Base-by-base conservation (phyloP, 1,140 invertebrate genomes). In the Drosophila serrata region DNA sequence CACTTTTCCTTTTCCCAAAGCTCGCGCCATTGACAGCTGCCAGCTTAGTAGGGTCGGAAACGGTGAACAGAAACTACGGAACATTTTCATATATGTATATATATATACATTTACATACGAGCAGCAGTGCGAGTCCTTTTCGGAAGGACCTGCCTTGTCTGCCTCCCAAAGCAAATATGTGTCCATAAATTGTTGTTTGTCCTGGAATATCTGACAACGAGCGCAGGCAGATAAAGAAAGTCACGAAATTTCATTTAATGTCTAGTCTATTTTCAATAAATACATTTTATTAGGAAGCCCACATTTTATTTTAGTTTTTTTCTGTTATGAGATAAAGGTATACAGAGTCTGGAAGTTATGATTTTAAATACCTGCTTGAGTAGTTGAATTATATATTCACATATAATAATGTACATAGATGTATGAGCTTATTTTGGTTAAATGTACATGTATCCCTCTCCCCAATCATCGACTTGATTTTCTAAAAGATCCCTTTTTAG, bases 201-300 rank as follows among this genome's bases (percentile, higher is more conserved):
- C 24, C 48, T 67, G 46, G 29, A 57, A 57, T 64, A 75, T 56
- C 4, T 22, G 19, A 29, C 46, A 33, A 49, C 9, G 49, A 73
- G 72, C 35, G n/a, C 51, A 65, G 42, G 24, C 39, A 64, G 42
- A 76, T 42, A 82, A 61, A 45, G 35, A 37, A 31, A 37, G 46
- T 15, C 43, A 64, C 42, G 40, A 69, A 81, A 65, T 78, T 86
- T 68, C 78, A 74, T 86, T 74, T 81, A 84, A 73, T 48, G 61
- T 64, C 48, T 22, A 58, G 61, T 59, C 75, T 62, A 62, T 75
- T 75, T 60, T 62, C 33, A 43, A 46, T 64, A 51, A 75, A 72
- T 68, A 48, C 46, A 85, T 67, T 67, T 45, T 37, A 75, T 74
- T 48, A 45, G 40, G 48, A 61, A 61, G 24, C 12, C 51, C 31